Percentiles rank a stretch among this genome's conserved stretches.
These are phyloP conservation scores for Whitmania pigra DNA, from an alignment of 1,140 invertebrate species.

Conservation along the genomic window DNA sequence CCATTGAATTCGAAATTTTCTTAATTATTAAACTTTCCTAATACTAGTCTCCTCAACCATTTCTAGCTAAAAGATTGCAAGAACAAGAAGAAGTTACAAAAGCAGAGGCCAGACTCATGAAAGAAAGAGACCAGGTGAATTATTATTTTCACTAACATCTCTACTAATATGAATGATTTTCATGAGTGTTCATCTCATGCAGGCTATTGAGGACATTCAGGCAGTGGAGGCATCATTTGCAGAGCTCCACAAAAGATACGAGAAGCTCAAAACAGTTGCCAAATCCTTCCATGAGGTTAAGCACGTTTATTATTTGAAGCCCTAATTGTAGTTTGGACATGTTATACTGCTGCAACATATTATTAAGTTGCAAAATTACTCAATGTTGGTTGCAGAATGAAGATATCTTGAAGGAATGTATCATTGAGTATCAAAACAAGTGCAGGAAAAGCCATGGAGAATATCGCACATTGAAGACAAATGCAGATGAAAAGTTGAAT, in stretches of 20 bases:
- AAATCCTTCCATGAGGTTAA: conserved; percentile 49
- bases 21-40: too few species aligned
- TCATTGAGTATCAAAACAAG: conserved; percentile 48
- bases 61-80: conserved; percentile 46
- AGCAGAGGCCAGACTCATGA: conserved; percentile 44
- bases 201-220: conserved; percentile 56
- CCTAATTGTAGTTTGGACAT: background rate
- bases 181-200: conserved; percentile 22
- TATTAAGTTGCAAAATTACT: background rate
- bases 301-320: background rate
- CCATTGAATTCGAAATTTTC: too few species aligned
- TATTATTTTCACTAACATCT: background rate
- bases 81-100: conserved; percentile 40
- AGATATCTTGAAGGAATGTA: conserved; percentile 44
- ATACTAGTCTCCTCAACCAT: too few species aligned
- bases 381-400: background rate
- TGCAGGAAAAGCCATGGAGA: conserved; percentile 50
- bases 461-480: conserved; percentile 50
- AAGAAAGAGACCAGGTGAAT: conserved; percentile 40
- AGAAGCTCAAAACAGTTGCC: conserved; percentile 52
- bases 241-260: conserved; percentile 58
- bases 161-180: background rate
- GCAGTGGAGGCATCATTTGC: conserved; percentile 66
- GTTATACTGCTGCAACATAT: background rate
- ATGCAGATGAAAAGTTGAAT: conserved; percentile 52